Evolutionary conservation across 2,797 vertebrate genomes (phyloP), one percentile per base, ranked within the genome.

Genomic region (Chrosomus eos): DNA sequence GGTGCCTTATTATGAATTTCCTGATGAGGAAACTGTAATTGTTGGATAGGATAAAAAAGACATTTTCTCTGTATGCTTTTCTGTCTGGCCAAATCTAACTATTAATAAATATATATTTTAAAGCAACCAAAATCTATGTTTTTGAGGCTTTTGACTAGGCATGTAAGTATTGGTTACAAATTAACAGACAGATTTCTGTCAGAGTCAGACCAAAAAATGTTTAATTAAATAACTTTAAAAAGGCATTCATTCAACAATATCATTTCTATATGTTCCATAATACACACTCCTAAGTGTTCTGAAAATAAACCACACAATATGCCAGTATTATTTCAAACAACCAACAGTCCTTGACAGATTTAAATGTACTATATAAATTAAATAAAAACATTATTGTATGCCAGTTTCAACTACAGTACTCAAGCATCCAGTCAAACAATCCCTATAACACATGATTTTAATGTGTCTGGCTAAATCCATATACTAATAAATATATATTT

Each of bases 1-100:
- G 90, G 96, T 98, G 78, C 97, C 97, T 0, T 67, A 1, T 3
- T 97, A 99, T 1, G 91, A 97, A 87, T 98, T 98, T 81, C 2
- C 89, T 48, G 89, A 96, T 1, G 96, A 97, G 0, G 93, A 97
- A 4, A 6, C 90, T 0, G 93, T 99, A 31, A 1, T 97, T 26
- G 97, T 98, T 8, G 73, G 73, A 76, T 98, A 95, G 73, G 33
- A 76, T 98, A 95, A 94, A 86, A 28, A 51, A 80, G 55, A 87
- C 31, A 68, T 36, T 77, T 74, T 71, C 60, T 58, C 18, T 68
- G 26, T 26, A 45, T 64, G 10, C 21, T 8, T 40, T 55, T 73
- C 21, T 88, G 70, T 86, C 68, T 67, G 7, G 9, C 18, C 23
- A 76, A 72, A 78, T 51, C 23, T 40, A 76, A 76, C 73, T 40